A percentile compares a stretch with the other conserved stretches of the same genome.
These are phyloP conservation scores for Cervus canadensis DNA, from an alignment of 2,113 vertebrate species.

Conservation along the genomic window DNA sequence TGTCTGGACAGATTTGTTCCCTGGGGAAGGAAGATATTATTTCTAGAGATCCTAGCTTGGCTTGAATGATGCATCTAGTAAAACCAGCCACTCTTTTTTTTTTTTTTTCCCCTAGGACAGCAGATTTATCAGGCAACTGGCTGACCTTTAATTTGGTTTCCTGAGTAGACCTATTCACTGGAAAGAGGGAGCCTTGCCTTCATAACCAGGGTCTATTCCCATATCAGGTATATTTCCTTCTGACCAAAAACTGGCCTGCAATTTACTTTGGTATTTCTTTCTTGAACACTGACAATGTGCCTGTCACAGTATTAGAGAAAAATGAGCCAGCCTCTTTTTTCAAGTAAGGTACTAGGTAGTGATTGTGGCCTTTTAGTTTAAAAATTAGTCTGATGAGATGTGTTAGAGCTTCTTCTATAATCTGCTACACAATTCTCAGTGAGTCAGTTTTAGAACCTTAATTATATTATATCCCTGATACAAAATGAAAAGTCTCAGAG, in stretches of 20 bases:
- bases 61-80: conserved; percentile 41
- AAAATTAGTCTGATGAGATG: conserved; percentile 8
- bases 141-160: conserved; percentile 39
- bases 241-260: not conserved
- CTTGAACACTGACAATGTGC: not conserved
- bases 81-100: not conserved
- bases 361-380: not conserved
- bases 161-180: not conserved
- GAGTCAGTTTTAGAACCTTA: not conserved
- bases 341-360: not conserved
- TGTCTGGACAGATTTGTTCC: conserved; percentile 52
- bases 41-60: conserved; percentile 28
- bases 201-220: not conserved
- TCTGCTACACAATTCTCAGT: not conserved
- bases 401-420: not conserved
- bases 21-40: conserved; percentile 49
- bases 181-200: not conserved
- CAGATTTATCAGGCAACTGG: not conserved
- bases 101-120: not conserved
- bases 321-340: not conserved
- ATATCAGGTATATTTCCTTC: not conserved
- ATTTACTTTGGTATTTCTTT: not conserved
- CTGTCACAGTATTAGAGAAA: not conserved
- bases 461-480: not conserved
- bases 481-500: not conserved